Conservation (phyloP, 2,113 vertebrate species). For the Boleophthalmus pectinirostris region DNA sequence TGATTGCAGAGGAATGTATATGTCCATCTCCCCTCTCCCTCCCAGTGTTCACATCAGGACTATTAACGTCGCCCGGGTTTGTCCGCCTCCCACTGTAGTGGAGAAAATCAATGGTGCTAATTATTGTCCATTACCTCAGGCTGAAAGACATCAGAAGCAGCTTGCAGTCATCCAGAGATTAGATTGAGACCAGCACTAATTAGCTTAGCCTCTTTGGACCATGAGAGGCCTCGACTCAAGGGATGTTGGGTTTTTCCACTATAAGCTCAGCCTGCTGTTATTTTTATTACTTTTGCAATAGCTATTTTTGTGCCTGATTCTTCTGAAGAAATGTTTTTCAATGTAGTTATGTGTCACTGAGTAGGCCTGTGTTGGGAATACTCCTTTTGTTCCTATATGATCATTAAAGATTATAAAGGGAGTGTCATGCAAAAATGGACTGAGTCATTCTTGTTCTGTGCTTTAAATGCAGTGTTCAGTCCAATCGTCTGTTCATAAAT, state of each 20-base stretch:
- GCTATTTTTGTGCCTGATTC: not conserved
- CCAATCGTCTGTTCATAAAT: not conserved
- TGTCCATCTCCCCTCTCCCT: constrained; percentile 5
- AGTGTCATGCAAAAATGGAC: not conserved
- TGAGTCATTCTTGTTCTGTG: not conserved
- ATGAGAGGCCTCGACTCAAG: constrained; percentile 29
- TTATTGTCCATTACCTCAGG: constrained; percentile 62
- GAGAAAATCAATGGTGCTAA: constrained; percentile 62
- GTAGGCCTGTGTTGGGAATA: not conserved
- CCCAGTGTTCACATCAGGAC: constrained; percentile 11
- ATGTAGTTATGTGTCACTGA: not conserved
- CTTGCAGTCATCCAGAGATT: constrained; percentile 52
- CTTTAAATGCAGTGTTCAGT: not conserved
- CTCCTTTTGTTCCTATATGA: not conserved
- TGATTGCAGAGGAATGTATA: not conserved
- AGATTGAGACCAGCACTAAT: constrained; percentile 56
- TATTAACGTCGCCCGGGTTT: constrained; percentile 6
- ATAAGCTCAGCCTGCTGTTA: constrained; percentile 9
- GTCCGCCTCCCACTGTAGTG: constrained; percentile 1
- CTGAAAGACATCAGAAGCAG: constrained; percentile 44
- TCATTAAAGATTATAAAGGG: not conserved
- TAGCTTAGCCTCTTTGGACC: constrained; percentile 50
- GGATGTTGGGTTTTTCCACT: constrained; percentile 23
- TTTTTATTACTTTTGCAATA: constrained; percentile 25
- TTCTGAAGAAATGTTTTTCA: constrained; percentile 8